Base-by-base conservation (phyloP, 1,140 invertebrate genomes). In the Nymphalis io region DNA sequence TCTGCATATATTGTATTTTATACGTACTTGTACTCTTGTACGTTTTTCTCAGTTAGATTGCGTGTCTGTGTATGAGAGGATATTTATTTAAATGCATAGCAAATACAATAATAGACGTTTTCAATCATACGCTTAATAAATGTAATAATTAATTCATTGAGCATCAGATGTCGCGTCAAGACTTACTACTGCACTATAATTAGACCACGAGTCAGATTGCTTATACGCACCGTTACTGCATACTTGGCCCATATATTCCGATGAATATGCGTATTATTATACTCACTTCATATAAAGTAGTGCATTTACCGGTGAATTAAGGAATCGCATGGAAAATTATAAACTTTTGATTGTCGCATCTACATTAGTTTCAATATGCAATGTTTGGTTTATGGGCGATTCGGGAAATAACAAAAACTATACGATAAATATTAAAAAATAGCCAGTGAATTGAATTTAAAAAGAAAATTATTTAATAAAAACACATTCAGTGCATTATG, bases 211-310 rank as follows among this genome's bases (percentile, higher is more conserved):
- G 59, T 85, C 82, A 80, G 80, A 82, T 83, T 83, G 80, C 79
- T 80, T 80, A 79, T 80, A 76, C 78, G 79, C 78, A 78, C 76
- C 80, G 70, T 69, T 62, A 72, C 74, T 75, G 80, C 81, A 83
- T 81, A 80, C 81, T 84, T 87, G 84, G 74, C 82, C 82, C 77
- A 86, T 85, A 83, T 85, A 81, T 82, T 78, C 62, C 71, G 51
- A 78, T 78, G 67, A 68, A 68, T 62, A 68, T 53, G 20, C 51
- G 60, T 68, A 68, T 68, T 68, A 61, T 68, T 53, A 61, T 68
- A 42, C 21, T 51, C 59, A 60, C 44, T 44, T 68, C 33, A 23
- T 60, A 67, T 40, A 42, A 61, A 55, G 21, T 55, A 42, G 18
- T 53, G 21, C 44, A 23, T 33, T n/a, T 48, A 39, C 44, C 60